A percentile compares a stretch with the other conserved stretches of the same genome.
These are phyloP conservation scores for Scaptodrosophila lebanonensis DNA, from an alignment of 1,140 invertebrate genomes.

Conservation along the genomic window DNA sequence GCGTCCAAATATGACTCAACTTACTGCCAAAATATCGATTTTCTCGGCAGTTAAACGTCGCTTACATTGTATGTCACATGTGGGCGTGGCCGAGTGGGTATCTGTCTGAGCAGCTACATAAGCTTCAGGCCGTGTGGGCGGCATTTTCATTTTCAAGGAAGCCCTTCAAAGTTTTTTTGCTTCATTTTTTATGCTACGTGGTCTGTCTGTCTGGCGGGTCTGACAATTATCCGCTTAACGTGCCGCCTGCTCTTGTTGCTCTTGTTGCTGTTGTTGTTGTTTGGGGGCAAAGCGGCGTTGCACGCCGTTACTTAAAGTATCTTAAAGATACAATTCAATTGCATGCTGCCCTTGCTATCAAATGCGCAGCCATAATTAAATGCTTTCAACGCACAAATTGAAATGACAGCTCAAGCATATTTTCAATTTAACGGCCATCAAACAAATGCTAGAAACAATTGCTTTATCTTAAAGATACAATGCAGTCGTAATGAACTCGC, in stretches of 20 bases:
- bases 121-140: constrained; percentile 20
- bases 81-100: constrained; percentile 20
- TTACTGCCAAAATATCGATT: constrained; percentile 1
- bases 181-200: constrained; percentile 47
- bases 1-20: neutral
- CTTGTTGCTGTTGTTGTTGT: no score
- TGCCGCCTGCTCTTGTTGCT: no score
- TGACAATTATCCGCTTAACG: constrained; percentile 70
- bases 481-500: constrained; percentile 48
- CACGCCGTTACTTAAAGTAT: constrained; percentile 50
- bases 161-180: constrained; percentile 72
- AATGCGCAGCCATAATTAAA: constrained; percentile 42
- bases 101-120: constrained; percentile 4
- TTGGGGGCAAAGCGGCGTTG: constrained; percentile 62
- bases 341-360: constrained; percentile 10
- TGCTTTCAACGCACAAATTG: constrained; percentile 24
- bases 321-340: constrained; percentile 60
- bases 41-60: neutral
- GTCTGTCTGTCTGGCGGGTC: constrained; percentile 6
- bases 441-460: constrained; percentile 31
- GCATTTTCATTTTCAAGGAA: constrained; percentile 50
- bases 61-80: constrained; percentile 11
- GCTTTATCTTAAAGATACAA: constrained; percentile 39
- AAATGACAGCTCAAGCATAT: constrained; percentile 20
- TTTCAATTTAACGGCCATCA: constrained; percentile 58